phyloP scores from a whole-genome alignment of 2,888 invertebrate genomes.

The Emesis furor region DNA sequence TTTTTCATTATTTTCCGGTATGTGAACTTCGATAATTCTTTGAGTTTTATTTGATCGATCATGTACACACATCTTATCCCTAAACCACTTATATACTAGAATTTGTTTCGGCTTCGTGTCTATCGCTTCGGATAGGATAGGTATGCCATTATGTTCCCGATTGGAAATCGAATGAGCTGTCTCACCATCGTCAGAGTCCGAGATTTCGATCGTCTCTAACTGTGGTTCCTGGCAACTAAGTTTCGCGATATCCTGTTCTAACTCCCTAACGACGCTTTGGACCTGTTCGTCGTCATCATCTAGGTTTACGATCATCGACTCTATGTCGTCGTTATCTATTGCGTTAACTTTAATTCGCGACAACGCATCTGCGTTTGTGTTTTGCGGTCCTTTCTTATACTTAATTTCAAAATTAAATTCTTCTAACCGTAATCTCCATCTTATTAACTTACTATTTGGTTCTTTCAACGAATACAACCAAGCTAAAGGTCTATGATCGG shows the following conservation, averaged over 20 bases:
- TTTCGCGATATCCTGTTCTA: too few species aligned
- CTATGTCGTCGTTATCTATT: conserved; percentile 25
- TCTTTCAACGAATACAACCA: too few species aligned
- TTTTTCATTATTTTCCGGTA: conserved; percentile 45
- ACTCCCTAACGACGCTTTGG: too few species aligned
- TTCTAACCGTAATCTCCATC: too few species aligned
- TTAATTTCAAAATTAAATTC: too few species aligned
- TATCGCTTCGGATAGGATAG: conserved; percentile 73
- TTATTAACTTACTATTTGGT: too few species aligned
- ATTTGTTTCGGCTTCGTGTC: conserved; percentile 76
- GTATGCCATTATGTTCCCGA: conserved; percentile 63
- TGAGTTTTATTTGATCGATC: conserved; percentile 42
- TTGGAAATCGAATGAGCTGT: conserved; percentile 34
- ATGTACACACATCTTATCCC: conserved; percentile 54
- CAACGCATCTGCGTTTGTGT: conserved; percentile 74
- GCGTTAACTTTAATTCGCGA: conserved; percentile 61
- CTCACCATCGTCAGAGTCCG: conserved; percentile 5
- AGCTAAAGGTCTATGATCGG: conserved; percentile 54
- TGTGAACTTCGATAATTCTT: conserved; percentile 70
- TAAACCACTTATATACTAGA: conserved; percentile 61
- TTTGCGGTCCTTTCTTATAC: conserved; percentile 45
- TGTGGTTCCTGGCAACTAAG: too few species aligned
- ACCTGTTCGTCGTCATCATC: too few species aligned
- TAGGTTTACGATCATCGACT: too few species aligned
- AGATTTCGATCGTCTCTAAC: too few species aligned